These are phyloP conservation scores for Sturnus vulgaris DNA, from an alignment of 2,113 vertebrate genomes.

Conservation along the genomic window DNA sequence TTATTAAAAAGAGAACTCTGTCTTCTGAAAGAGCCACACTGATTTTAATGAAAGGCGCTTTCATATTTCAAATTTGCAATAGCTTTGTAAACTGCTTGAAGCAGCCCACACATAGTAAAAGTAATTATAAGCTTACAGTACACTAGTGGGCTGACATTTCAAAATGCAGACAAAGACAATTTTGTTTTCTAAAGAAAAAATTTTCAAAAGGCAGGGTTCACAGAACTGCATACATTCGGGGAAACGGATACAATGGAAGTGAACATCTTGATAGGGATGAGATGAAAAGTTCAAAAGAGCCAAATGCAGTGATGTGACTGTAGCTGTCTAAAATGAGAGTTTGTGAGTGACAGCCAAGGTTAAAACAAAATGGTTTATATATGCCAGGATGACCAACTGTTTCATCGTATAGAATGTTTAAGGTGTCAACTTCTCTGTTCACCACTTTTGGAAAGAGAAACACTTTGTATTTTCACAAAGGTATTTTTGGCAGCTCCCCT, in stretches of 20 bases:
- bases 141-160: conserved; percentile 49
- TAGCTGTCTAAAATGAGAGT: not conserved
- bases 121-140: conserved; percentile 45
- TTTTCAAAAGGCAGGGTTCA: not conserved
- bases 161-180: conserved; percentile 52
- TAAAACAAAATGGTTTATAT: not conserved
- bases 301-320: not conserved
- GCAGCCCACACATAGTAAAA: conserved; percentile 40
- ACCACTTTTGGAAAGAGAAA: not conserved
- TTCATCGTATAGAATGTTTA: not conserved
- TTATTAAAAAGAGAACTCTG: conserved; percentile 45
- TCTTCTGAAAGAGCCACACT: conserved; percentile 40
- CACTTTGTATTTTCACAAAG: not conserved
- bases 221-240: not conserved
- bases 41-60: conserved; percentile 46
- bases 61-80: conserved; percentile 50
- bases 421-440: not conserved
- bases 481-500: not conserved
- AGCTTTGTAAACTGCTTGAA: conserved; percentile 15
- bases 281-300: not conserved
- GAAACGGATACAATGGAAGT: conserved; percentile 2
- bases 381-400: not conserved
- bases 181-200: conserved; percentile 40
- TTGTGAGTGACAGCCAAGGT: not conserved
- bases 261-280: not conserved